phyloP scores from a whole-genome alignment of 2,797 vertebrate genomes.

The Nasua narica region DNA sequence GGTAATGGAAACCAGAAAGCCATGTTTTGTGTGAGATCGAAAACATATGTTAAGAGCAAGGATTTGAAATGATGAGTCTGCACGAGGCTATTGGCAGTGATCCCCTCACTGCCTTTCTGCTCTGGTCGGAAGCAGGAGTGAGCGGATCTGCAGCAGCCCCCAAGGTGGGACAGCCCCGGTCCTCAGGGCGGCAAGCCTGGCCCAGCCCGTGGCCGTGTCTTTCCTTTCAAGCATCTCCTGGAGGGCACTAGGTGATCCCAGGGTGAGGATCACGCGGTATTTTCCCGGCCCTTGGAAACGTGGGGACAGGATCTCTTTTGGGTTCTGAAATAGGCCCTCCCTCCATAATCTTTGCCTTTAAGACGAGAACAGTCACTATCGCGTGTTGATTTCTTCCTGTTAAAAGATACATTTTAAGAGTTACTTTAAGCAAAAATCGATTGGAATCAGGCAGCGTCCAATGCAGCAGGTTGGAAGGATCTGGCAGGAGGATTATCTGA shows the following conservation, averaged over 20 bases:
- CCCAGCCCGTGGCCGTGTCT: neutral
- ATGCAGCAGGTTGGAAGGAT: neutral
- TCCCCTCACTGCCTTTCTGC: conserved; percentile 17
- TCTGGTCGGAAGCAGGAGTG: neutral
- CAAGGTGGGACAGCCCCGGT: accelerated
- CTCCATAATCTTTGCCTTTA: neutral
- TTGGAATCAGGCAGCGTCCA: neutral
- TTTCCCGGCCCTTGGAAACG: neutral
- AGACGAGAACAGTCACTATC: neutral
- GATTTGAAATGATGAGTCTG: conserved; percentile 71
- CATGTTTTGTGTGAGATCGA: conserved; percentile 76
- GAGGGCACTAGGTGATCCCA: accelerated
- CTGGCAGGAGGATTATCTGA: neutral
- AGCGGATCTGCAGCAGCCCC: neutral
- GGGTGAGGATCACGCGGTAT: neutral
- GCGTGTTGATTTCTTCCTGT: neutral
- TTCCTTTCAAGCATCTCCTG: neutral
- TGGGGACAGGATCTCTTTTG: neutral
- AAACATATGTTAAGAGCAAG: conserved; percentile 81
- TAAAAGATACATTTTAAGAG: neutral
- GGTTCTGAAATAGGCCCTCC: neutral
- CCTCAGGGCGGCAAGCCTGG: neutral
- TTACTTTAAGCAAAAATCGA: neutral
- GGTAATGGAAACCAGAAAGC: conserved; percentile 80
- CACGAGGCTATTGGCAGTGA: conserved; percentile 67